Conservation (phyloP, 2,113 vertebrate genomes). For the Dicerorhinus sumatrensis region DNA sequence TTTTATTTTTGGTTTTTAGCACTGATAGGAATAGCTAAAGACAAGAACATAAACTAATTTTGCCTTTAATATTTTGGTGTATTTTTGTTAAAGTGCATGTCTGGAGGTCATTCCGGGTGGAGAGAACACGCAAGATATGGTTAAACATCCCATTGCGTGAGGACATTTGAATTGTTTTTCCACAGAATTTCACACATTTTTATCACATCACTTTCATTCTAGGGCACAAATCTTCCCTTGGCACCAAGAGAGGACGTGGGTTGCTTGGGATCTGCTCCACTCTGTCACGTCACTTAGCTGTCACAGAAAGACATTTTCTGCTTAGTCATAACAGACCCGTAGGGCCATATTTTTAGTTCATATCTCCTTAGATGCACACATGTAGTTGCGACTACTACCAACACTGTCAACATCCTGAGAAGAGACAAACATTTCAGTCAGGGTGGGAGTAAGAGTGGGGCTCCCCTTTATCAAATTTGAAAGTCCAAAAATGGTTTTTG, state of each 20-base stretch:
- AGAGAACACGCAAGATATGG: neutral
- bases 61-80: neutral
- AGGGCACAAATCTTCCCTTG: constrained; percentile 22
- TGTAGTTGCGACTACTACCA: neutral
- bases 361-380: neutral
- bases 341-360: neutral
- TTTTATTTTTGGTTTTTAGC: neutral
- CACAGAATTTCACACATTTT: neutral
- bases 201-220: neutral
- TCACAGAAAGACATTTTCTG: constrained; percentile 35
- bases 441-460: neutral
- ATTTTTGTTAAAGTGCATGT: neutral
- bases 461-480: neutral
- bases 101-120: neutral
- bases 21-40: neutral
- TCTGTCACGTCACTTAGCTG: neutral
- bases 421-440: neutral
- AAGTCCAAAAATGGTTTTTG: neutral
- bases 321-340: neutral
- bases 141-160: neutral
- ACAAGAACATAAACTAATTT: neutral
- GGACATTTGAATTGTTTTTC: neutral
- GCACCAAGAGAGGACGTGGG: neutral
- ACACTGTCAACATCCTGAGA: neutral
- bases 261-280: constrained; percentile 17